Evolutionary conservation across 1,140 invertebrate genomes (phyloP), one percentile per base, ranked within the genome.

Genomic region (Drosophila saltans): DNA sequence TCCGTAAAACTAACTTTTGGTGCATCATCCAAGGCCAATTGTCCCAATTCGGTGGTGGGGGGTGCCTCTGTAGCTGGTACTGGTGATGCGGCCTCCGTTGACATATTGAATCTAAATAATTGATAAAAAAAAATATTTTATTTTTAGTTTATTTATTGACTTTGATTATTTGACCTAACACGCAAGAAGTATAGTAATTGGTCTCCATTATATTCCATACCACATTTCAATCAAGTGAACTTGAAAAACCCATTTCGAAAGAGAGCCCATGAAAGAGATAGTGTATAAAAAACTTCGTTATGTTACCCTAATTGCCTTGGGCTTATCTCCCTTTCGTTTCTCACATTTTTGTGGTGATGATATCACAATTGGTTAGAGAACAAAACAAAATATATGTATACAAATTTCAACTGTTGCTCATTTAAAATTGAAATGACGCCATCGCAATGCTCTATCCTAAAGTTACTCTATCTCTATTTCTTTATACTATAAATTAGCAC

Each of bases 1-100:
- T 94, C 93, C 91, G 93, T 60, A 36, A 92, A 90, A 48, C 66
- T 83, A 9, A 81, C 88, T 75, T 91, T 92, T n/a, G 89, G 79
- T 45, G 76, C 71, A 59, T 73, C 64, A 66, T 91, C 90, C 28
- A 92, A 55, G 10, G 90, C 91, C 75, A 92, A 52, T 66, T 91
- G 76, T 21, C 80, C 90, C 36, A 92, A 39, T 63, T 92, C 90
- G 1, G 78, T 82, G 2, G 73, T 75, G 36, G 90, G 90, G 36
- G 90, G 90, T 11, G 70, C 81, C 56, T 91, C 84, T 41, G 77
- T 41, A 16, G 64, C 72, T 30, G 72, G 63, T 24, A 83, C 75
- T 36, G 41, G 61, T 21, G 76, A 76, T 71, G 82, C 66, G 45
- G 70, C 85, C 62, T 84, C 90, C 48, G 88, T 83, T 40, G 83